These are phyloP conservation scores for Bufotes viridis DNA, from an alignment of 2,797 vertebrate genomes.

Conservation along the genomic window DNA sequence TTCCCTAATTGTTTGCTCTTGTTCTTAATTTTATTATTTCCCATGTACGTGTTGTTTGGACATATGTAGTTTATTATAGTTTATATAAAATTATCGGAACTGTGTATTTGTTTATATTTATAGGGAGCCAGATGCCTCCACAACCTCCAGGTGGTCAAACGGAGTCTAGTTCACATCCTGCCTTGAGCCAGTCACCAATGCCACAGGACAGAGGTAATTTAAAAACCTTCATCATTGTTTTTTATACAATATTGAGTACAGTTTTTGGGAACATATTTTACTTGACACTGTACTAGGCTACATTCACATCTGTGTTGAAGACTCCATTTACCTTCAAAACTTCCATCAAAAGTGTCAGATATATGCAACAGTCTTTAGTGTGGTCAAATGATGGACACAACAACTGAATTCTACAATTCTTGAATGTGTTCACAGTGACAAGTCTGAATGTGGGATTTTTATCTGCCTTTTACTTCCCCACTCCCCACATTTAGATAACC, in stretches of 20 bases:
- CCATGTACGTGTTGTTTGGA: neutral
- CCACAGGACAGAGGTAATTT: slow-evolving; percentile 89
- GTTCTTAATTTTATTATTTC: neutral
- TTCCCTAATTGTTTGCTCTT: too few relatives aligned
- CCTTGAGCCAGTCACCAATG: slow-evolving; percentile 91
- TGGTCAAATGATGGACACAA: too few relatives aligned
- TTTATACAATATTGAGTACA: neutral
- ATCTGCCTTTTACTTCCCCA: too few relatives aligned
- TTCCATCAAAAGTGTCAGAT: too few relatives aligned
- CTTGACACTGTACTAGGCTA: too few relatives aligned
- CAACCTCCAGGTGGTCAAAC: slow-evolving; percentile 88
- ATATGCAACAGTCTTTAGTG: too few relatives aligned
- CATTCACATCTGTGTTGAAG: too few relatives aligned
- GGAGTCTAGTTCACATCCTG: slow-evolving; percentile 86
- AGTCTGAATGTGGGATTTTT: too few relatives aligned
- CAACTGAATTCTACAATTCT: too few relatives aligned
- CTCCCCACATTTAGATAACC: too few relatives aligned
- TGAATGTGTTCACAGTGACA: too few relatives aligned
- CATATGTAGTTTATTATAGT: neutral
- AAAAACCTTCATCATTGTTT: neutral
- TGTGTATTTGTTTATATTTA: slow-evolving; percentile 62
- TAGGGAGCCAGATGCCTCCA: slow-evolving; percentile 87
- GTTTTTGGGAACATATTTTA: neutral
- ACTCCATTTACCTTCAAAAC: too few relatives aligned
- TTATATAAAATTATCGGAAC: neutral